Conservation (phyloP, 2,888 invertebrate species). For the Nowickia ferox region DNA sequence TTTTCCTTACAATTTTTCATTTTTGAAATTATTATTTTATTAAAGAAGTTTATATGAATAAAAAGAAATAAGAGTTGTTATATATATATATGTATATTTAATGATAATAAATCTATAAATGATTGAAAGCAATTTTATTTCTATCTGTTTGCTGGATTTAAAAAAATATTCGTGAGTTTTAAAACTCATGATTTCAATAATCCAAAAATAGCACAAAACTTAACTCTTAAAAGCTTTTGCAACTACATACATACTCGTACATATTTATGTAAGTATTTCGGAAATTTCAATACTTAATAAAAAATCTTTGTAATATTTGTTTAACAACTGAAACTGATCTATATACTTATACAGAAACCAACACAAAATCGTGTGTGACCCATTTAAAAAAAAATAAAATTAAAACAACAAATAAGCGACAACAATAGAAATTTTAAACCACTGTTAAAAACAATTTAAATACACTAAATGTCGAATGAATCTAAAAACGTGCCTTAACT, state of each 20-base stretch:
- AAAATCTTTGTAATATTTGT: not conserved
- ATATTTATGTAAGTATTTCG: not conserved
- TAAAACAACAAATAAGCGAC: not conserved
- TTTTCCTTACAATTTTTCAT: no score
- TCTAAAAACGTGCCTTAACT: constrained; percentile 69
- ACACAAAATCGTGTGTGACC: constrained; percentile 65
- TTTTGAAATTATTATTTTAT: no score
- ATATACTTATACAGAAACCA: constrained; percentile 26
- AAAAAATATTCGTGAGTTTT: constrained; percentile 22
- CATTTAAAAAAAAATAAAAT: constrained; percentile 32
- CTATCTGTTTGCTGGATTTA: not conserved
- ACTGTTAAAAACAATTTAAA: constrained; percentile 38
- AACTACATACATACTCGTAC: not conserved
- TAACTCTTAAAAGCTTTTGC: not conserved
- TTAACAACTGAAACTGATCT: constrained; percentile 12
- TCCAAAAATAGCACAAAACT: not conserved
- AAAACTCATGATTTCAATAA: constrained; percentile 25
- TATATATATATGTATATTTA: no score
- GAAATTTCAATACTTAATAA: not conserved
- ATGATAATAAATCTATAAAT: no score
- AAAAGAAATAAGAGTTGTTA: no score
- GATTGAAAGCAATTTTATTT: no score
- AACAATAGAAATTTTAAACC: constrained; percentile 40
- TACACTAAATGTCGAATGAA: constrained; percentile 65
- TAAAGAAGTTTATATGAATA: no score